These are phyloP conservation scores for Steinernema scapterisci DNA, from an alignment of 2,888 invertebrate genomes.

Conservation along the genomic window DNA sequence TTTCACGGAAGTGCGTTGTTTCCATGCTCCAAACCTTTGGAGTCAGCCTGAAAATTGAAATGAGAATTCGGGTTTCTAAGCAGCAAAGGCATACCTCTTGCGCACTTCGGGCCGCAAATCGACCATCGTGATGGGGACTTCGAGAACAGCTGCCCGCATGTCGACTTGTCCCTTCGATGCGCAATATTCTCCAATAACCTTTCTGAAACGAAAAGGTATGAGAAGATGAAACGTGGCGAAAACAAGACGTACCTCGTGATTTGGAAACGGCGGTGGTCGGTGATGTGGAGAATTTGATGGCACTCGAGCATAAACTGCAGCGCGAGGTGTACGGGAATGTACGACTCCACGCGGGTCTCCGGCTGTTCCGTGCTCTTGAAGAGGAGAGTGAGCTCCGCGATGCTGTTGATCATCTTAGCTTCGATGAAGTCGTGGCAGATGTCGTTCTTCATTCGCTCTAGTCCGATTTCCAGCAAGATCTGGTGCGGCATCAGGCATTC, in stretches of 20 bases:
- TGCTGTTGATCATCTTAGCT: constrained; percentile 1
- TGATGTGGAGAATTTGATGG: constrained; percentile 5
- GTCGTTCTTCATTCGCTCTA: constrained; percentile 39
- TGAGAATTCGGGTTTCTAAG: no score
- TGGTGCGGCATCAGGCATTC: constrained; percentile 36
- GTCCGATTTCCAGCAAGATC: constrained; percentile 37
- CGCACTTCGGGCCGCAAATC: constrained; percentile 2
- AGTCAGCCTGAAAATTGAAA: neutral
- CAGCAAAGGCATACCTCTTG: neutral
- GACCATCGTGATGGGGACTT: neutral
- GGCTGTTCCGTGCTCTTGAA: constrained; percentile 17
- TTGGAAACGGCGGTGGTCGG: constrained; percentile 10
- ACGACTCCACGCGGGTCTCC: constrained; percentile 8
- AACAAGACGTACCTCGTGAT: neutral
- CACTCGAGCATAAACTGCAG: constrained; percentile 24
- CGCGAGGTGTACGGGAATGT: constrained; percentile 1
- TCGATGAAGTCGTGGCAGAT: constrained; percentile 36
- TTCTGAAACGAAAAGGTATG: neutral
- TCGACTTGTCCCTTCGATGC: neutral
- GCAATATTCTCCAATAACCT: neutral
- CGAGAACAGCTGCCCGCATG: neutral
- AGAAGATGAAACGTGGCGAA: neutral
- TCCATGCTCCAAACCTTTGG: constrained; percentile 13
- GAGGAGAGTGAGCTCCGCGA: neutral
- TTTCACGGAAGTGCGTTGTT: neutral